Conservation (phyloP, 2,797 vertebrate genomes). For the Periophthalmus magnuspinnatus region DNA sequence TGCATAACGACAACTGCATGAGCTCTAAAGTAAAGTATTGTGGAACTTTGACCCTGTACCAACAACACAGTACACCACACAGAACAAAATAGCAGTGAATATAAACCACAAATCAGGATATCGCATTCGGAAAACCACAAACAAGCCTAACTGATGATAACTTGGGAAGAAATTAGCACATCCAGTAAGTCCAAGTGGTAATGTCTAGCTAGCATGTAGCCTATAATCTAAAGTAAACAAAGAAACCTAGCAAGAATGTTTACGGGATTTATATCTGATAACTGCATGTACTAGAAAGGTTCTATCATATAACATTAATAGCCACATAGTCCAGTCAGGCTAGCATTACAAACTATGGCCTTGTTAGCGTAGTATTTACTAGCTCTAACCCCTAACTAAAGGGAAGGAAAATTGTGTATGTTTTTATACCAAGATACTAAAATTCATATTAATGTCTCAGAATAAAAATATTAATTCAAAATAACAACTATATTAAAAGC, state of each 20-base stretch:
- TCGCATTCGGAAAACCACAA: no score
- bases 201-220: neutral
- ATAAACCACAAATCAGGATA: no score
- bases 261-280: neutral
- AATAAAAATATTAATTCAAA: neutral
- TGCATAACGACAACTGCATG: no score
- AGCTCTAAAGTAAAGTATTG: no score
- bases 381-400: neutral
- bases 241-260: neutral
- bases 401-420: neutral
- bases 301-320: neutral
- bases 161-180: no score
- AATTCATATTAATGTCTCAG: neutral
- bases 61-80: no score
- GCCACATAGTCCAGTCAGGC: neutral
- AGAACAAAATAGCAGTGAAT: no score
- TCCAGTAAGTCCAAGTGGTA: no score
- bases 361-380: neutral
- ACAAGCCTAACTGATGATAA: no score
- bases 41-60: no score
- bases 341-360: slow-evolving; percentile 1
- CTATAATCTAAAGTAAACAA: neutral
- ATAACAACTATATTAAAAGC: neutral
- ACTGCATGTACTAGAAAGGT: neutral
- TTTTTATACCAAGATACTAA: neutral